Percentiles rank a stretch among this genome's conserved stretches.
phyloP scores from a whole-genome alignment of 1,140 invertebrate genomes.

The Aphaenogaster floridana region DNA sequence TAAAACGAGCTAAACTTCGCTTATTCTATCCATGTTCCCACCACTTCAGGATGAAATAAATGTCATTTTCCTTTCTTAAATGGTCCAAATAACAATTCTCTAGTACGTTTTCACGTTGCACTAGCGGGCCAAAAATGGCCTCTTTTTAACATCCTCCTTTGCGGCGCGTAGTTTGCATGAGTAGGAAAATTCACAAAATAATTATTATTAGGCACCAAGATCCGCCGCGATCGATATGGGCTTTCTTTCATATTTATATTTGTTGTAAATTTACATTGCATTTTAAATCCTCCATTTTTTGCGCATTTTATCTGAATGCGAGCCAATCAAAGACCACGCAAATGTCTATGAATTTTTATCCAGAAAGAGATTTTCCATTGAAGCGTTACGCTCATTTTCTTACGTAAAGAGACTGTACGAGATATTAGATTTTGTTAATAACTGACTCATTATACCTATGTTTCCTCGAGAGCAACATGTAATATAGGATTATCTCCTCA shows the following conservation, averaged over 20 bases:
- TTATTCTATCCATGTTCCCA: too few species aligned
- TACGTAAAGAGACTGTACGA: not conserved
- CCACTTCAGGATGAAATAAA: too few species aligned
- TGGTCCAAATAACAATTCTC: too few species aligned
- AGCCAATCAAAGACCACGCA: not conserved
- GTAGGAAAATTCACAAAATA: not conserved
- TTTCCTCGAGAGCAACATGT: not conserved
- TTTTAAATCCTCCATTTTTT: not conserved
- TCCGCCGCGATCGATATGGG: too few species aligned
- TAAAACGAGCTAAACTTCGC: too few species aligned
- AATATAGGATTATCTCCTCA: not conserved
- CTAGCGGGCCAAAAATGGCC: too few species aligned
- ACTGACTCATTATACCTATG: not conserved
- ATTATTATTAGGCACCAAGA: too few species aligned
- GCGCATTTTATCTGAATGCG: not conserved
- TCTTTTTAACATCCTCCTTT: too few species aligned
- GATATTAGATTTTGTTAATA: not conserved
- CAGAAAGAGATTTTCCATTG: not conserved
- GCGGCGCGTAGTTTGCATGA: too few species aligned
- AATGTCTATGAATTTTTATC: not conserved
- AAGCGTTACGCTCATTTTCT: not conserved
- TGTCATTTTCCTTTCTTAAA: too few species aligned
- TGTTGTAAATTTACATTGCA: not conserved
- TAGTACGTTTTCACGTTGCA: too few species aligned
- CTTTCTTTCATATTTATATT: too few species aligned